Base-by-base conservation (phyloP, 2,113 vertebrate species). In the Stegostoma tigrinum region DNA sequence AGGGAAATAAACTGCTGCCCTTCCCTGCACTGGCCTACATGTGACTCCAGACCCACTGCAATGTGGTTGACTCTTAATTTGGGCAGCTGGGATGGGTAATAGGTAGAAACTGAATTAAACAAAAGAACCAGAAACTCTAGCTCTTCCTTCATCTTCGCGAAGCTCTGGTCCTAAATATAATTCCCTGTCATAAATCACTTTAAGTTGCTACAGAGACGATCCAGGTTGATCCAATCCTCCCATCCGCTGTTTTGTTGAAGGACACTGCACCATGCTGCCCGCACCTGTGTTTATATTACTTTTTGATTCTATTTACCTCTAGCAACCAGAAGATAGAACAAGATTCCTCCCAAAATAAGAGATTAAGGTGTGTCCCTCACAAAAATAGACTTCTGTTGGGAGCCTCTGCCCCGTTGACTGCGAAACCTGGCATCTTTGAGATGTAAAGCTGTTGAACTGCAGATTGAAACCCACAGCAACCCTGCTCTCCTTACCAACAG, bases 231-330 rank as follows among this genome's bases (percentile, higher is more conserved):
- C 55, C 7, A 12, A 61, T 61, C 55, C 55, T 61, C 55, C 55
- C 30, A 55, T 12, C 27, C 17, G 12, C 21, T 48, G 52, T 6
- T 19, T n/a, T 23, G 38, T 15, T 30, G 34, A 72, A 95, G 68
- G 95, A 61, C 30, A 6, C 12, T 38, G 5, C 21, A 52, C 38
- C 42, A 27, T 0, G 3, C n/a, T 64, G 34, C 52, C 30, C 6
- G 6, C 89, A 93, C 61, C 89, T 93, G 89, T 93, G 89, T 93
- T 93, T 93, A 66, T 66, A 93, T 93, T 93, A 93, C 17, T 38
- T 93, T 93, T 93, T 93, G 61, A 93, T 93, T 66, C 64, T 93
- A 66, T 93, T 93, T 38, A 66, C n/a, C 30, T 83, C 45, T 70
- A n/a, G 67, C 17, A 95, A 95, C 17, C 27, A 95, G 5, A 70